Base-by-base conservation (phyloP, 2,113 vertebrate species). In the Colius striatus region DNA sequence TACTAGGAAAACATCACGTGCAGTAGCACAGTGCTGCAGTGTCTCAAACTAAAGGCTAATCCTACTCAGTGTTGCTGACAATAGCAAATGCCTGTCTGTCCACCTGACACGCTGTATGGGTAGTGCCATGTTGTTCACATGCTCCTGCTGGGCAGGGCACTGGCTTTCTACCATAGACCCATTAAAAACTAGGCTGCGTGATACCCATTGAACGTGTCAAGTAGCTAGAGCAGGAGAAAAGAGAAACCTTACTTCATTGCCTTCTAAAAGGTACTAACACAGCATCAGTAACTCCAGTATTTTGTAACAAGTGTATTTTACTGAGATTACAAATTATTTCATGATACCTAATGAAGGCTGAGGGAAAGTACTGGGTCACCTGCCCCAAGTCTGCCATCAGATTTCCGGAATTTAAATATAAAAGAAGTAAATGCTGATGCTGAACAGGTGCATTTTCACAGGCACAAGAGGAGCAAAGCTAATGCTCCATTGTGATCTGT, bases 311-410 rank as follows among this genome's bases (percentile, higher is more conserved):
- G 18, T 38, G n/a, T 51, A 50, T 50, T 36, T 94, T 23, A 30
- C 16, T 0, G 2, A 48, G 53, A 36, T 41, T 10, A 38, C 0
- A 0, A 48, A 27, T 65, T 29, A 26, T 6, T 65, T 53, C 26
- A 20, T 57, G 45, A 41, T 47, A 26, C 2, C 2, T 76, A 29
- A 6, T 10, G 13, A 62, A 50, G 27, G 25, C 13, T 68, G 74
- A 41, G 30, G 17, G 16, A 41, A 57, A 23, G 13, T 48, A 55
- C 22, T 45, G 26, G 58, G 38, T 54, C 29, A 61, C 3, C 2
- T 41, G n/a, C 41, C 50, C 54, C 32, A 47, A 32, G 65, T 38
- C 3, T 61, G 71, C 43, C 7, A 41, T 32, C 5, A 21, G 18
- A 72, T 73, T 80, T 43, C 13, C 29, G 6, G 7, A 41, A 19